These are phyloP conservation scores for Enteromius treurensis DNA, from an alignment of 2,797 vertebrate species.

Conservation along the genomic window DNA sequence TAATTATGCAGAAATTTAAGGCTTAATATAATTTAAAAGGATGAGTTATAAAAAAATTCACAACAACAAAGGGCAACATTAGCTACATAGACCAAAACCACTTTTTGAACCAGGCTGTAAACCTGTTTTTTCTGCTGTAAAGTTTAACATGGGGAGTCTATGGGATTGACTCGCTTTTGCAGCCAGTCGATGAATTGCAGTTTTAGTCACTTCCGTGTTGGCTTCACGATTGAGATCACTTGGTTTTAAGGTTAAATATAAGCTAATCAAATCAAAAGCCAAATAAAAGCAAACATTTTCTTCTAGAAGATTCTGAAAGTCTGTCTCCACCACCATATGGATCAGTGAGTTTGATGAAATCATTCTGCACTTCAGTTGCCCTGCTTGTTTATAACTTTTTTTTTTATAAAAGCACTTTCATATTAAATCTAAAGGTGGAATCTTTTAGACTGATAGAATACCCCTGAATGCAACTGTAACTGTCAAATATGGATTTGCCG, in stretches of 20 bases:
- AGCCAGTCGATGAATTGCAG: too few relatives aligned
- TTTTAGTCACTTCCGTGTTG: too few relatives aligned
- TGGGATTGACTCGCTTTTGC: too few relatives aligned
- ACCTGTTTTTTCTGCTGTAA: too few relatives aligned
- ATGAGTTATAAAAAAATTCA: too few relatives aligned
- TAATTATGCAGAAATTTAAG: too few relatives aligned
- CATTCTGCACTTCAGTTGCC: background rate
- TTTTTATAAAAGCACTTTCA: background rate
- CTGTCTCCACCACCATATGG: background rate
- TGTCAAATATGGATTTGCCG: background rate
- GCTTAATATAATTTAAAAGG: too few relatives aligned
- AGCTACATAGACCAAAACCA: too few relatives aligned
- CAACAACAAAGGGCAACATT: too few relatives aligned
- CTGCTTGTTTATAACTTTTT: background rate
- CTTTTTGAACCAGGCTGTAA: too few relatives aligned
- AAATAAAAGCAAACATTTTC: background rate
- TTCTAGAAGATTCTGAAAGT: background rate
- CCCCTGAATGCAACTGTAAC: background rate
- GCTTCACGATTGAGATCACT: too few relatives aligned
- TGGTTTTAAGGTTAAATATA: background rate
- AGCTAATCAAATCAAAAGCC: background rate
- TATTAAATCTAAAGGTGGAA: background rate
- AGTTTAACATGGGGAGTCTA: too few relatives aligned
- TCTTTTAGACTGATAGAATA: background rate
- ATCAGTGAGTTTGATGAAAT: background rate